Evolutionary conservation across 2,888 invertebrate genomes (phyloP).

Genomic region (Pammene fasciana): DNA sequence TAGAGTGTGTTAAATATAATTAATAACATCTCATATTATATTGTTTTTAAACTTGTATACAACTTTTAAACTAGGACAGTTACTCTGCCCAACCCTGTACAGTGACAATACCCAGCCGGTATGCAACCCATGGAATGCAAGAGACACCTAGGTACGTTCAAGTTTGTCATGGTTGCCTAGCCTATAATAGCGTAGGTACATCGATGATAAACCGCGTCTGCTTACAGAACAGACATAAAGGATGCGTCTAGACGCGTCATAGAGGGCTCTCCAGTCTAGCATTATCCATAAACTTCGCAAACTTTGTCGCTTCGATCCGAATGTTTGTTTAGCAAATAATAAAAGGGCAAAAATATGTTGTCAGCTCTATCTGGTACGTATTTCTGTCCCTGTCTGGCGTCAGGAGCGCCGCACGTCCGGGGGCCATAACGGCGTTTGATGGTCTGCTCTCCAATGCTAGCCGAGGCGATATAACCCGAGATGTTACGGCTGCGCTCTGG

Average conservation of each 20-base stretch:
- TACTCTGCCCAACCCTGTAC: no score
- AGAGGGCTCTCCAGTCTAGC: conserved; percentile 36
- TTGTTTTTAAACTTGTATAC: no score
- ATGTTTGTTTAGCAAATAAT: conserved; percentile 73
- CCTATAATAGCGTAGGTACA: neutral
- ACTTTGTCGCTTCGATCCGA: conserved; percentile 59
- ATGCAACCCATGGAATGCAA: neutral
- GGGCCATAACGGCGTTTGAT: conserved; percentile 82
- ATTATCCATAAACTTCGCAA: conserved; percentile 51
- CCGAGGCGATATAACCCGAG: conserved; percentile 76
- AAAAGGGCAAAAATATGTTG: conserved; percentile 72
- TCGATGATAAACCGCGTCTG: neutral
- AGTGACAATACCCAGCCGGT: no score
- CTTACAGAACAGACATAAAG: conserved; percentile 15
- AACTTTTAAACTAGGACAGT: no score
- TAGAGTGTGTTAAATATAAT: no score
- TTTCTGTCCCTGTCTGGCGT: conserved; percentile 65
- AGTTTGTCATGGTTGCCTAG: neutral
- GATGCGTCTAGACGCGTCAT: conserved; percentile 35
- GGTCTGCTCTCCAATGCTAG: conserved; percentile 84
- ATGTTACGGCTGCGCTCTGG: conserved; percentile 81
- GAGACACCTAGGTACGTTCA: no score
- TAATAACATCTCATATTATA: no score
- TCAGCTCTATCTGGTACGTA: conserved; percentile 61
- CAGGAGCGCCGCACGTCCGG: conserved; percentile 77